Conservation (phyloP, 2,888 invertebrate species). For the Odiellus spinosus region DNA sequence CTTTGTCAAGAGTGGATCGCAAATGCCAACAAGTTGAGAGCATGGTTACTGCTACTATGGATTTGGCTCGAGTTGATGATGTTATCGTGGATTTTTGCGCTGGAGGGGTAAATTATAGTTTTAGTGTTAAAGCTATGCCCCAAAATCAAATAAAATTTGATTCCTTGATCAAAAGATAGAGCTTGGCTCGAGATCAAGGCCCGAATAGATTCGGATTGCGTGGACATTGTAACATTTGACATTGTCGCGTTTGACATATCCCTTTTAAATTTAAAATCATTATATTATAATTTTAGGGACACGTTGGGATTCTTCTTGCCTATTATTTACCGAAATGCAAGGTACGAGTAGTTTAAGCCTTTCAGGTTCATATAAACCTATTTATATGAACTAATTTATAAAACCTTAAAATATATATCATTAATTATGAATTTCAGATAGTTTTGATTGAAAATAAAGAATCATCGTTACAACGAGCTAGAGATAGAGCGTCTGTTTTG, state of each 20-base stretch:
- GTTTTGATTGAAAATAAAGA: constrained; percentile 84
- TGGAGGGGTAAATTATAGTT: constrained; percentile 45
- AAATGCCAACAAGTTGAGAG: constrained; percentile 79
- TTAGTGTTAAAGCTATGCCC: too few species aligned
- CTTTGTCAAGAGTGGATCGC: constrained; percentile 49
- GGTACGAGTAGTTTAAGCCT: constrained; percentile 5
- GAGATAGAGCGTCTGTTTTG: constrained; percentile 47
- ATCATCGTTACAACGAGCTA: constrained; percentile 59
- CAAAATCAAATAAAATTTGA: too few species aligned
- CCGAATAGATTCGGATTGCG: too few species aligned
- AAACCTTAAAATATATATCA: neutral
- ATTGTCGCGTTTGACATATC: too few species aligned
- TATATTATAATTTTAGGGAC: constrained; percentile 43
- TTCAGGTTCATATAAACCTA: neutral
- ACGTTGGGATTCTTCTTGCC: constrained; percentile 73
- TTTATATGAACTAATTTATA: neutral
- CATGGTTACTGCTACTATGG: constrained; percentile 55
- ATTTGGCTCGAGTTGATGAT: constrained; percentile 40
- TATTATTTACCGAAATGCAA: constrained; percentile 54
- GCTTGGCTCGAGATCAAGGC: too few species aligned
- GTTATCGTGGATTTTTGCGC: constrained; percentile 84
- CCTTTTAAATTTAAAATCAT: too few species aligned
- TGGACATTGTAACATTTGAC: too few species aligned
- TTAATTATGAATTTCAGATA: constrained; percentile 33
- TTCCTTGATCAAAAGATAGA: too few species aligned